Conservation (phyloP, 2,797 vertebrate genomes). For the Australoheros facetus region DNA sequence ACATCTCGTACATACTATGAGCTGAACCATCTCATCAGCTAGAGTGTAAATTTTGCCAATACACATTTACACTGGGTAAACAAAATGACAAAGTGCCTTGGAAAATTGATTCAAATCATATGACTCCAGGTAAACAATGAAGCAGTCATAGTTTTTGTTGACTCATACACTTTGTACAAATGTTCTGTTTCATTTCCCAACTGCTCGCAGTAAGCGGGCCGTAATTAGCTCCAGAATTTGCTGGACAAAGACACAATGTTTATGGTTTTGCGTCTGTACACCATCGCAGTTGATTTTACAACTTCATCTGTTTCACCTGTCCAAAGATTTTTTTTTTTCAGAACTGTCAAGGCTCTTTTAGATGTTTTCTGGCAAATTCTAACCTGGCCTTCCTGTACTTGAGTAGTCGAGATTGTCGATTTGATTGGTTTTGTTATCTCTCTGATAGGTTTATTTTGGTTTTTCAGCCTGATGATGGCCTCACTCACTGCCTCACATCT, state of each 20-base stretch:
- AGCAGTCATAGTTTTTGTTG: neutral
- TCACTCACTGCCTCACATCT: neutral
- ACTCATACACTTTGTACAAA: neutral
- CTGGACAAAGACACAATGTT: neutral
- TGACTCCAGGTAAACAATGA: neutral
- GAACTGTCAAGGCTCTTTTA: neutral
- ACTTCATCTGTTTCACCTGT: neutral
- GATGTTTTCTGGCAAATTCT: neutral
- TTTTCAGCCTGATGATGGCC: neutral
- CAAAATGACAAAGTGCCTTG: neutral
- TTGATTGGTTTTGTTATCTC: neutral
- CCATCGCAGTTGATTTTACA: neutral
- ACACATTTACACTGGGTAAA: neutral
- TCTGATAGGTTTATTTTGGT: neutral
- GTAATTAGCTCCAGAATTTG: neutral
- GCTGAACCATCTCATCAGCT: neutral
- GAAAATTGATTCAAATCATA: neutral
- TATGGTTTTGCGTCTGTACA: neutral
- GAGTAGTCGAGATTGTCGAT: neutral
- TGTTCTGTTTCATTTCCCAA: constrained; percentile 1
- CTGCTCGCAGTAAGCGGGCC: neutral
- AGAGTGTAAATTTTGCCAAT: neutral
- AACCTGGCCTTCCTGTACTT: neutral
- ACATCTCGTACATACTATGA: neutral
- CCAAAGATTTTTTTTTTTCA: neutral